Evolutionary conservation across 2,888 invertebrate species (phyloP).

Genomic region (Sinotaia quadrata): DNA sequence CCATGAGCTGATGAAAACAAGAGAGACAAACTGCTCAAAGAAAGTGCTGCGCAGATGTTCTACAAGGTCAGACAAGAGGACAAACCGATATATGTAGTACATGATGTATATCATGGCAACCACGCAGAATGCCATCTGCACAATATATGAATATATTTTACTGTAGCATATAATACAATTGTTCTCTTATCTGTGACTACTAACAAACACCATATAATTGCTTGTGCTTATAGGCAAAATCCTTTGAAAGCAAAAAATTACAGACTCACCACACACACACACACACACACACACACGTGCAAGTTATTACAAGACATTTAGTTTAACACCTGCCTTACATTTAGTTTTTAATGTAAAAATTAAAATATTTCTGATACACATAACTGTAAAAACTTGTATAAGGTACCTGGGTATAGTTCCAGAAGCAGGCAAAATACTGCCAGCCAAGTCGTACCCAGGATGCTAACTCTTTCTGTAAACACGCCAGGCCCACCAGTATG

Average conservation of each 20-base stretch:
- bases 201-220: no score
- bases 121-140: constrained; percentile 47
- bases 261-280: no score
- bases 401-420: constrained; percentile 65
- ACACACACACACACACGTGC: background rate
- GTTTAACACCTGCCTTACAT: no score
- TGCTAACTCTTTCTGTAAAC: constrained; percentile 49
- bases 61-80: constrained; percentile 60
- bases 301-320: no score
- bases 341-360: constrained; percentile 4
- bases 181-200: no score
- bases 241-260: background rate
- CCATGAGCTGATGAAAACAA: constrained; percentile 65
- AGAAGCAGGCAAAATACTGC: constrained; percentile 57
- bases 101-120: constrained; percentile 54
- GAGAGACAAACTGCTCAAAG: constrained; percentile 64
- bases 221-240: background rate
- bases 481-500: constrained; percentile 59
- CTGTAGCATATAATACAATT: no score
- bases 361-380: background rate
- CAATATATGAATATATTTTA: no score
- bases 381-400: background rate
- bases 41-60: constrained; percentile 64
- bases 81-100: constrained; percentile 66
- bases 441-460: constrained; percentile 46